A percentile compares a stretch with the other conserved stretches of the same genome.
These are phyloP conservation scores for Gnathonemus longibarbis DNA, from an alignment of 2,113 vertebrate species.

Conservation along the genomic window DNA sequence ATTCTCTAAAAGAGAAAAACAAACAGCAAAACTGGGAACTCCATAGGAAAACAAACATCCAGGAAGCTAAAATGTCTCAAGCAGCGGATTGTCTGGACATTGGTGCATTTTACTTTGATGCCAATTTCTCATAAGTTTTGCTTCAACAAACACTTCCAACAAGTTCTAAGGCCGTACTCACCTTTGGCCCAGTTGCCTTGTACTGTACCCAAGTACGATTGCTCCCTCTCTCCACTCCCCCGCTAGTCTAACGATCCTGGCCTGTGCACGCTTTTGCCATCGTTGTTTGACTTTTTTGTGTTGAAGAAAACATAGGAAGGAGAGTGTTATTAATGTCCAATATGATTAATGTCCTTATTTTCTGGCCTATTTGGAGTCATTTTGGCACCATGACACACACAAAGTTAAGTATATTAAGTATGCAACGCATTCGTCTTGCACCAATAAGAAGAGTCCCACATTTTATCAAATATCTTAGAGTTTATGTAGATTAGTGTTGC, in stretches of 20 bases:
- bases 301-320: background rate
- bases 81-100: background rate
- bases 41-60: background rate
- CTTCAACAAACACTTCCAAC: background rate
- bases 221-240: background rate
- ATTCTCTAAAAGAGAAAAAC: background rate
- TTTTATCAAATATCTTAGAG: too few relatives aligned
- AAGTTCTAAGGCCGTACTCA: background rate
- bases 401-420: too few relatives aligned
- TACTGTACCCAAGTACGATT: background rate
- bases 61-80: background rate
- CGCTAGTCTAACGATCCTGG: background rate
- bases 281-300: too few relatives aligned
- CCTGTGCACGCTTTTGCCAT: background rate
- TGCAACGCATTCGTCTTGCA: too few relatives aligned
- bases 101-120: background rate
- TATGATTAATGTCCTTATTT: too few relatives aligned
- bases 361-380: too few relatives aligned
- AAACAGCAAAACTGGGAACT: background rate
- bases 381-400: too few relatives aligned
- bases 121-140: background rate
- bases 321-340: background rate
- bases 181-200: background rate
- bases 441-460: too few relatives aligned
- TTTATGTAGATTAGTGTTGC: too few relatives aligned